Base-by-base conservation (phyloP, 2,888 invertebrate genomes). In the Lithophane leautieri region DNA sequence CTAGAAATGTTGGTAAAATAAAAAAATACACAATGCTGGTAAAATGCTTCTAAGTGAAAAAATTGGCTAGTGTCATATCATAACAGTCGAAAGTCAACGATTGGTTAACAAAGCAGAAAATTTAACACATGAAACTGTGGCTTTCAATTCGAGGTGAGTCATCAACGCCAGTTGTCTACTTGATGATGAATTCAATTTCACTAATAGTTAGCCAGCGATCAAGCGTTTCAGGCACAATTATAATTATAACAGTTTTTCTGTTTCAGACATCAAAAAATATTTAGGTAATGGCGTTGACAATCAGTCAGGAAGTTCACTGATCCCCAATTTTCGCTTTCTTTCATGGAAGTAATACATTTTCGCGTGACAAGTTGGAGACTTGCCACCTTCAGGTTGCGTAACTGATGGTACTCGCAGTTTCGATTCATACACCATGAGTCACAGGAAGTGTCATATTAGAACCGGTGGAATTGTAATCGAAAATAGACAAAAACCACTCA, bases 381-480 rank as follows among this genome's bases (percentile, higher is more conserved):
- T 91, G 94, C 94, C 94, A 94, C 91, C 90, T 90, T 81, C 69
- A 62, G 62, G 71, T 93, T 94, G 90, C 91, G 91, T 88, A 93
- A 94, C 88, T 79, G 83, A 89, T 81, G 79, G 87, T 87, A 89
- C 88, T 87, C 83, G 78, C 81, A 79, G 81, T 84, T 86, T 88
- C 82, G 80, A 88, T 89, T 86, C 80, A 84, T 75, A 83, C 81
- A 61, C 79, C 81, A 84, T 90, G 90, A 89, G 86, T 92, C 92
- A 93, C 87, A 93, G 92, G 92, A 94, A 92, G 89, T 85, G 82
- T 87, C 87, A 86, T 89, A 89, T 91, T 88, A 89, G 86, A 89
- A 85, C 81, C 82, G 84, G 80, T 82, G 81, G 85, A 83, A 81
- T 88, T 86, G 85, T 88, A 90, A 88, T 88, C 84, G 50, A 88